A percentile compares a stretch with the other conserved stretches of the same genome.
These are phyloP conservation scores for Brachionus calyciflorus DNA, from an alignment of 1,140 invertebrate genomes.

Conservation along the genomic window DNA sequence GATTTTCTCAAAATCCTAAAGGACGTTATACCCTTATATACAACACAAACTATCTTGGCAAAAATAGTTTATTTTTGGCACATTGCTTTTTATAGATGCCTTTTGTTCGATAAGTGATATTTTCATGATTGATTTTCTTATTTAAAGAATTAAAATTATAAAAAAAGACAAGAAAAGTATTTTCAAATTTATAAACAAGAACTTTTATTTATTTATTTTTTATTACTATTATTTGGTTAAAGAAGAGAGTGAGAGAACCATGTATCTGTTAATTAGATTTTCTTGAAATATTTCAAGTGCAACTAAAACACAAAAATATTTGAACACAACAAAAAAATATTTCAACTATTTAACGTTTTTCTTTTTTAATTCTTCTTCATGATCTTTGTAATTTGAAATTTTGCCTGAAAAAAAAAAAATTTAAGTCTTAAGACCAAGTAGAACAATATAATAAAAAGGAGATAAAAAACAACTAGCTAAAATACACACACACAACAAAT, in stretches of 20 bases:
- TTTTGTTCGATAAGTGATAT: constrained; percentile 9
- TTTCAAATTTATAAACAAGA: no score
- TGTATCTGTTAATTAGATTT: constrained; percentile 17
- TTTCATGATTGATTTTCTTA: neutral
- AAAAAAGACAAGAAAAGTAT: no score
- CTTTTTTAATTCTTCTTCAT: neutral
- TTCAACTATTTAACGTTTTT: constrained; percentile 38
- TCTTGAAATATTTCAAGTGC: constrained; percentile 39
- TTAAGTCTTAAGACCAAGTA: constrained; percentile 25
- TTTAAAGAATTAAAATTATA: no score
- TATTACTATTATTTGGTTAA: no score
- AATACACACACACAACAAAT: neutral
- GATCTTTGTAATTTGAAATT: constrained; percentile 31
- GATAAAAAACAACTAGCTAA: constrained; percentile 19
- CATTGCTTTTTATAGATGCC: neutral
- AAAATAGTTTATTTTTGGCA: neutral
- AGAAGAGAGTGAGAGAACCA: neutral
- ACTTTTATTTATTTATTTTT: neutral
- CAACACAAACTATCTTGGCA: no score
- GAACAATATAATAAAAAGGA: constrained; percentile 5
- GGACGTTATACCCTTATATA: no score
- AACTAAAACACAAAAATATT: neutral
- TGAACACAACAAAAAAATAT: neutral
- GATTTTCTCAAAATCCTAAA: no score
- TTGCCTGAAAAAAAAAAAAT: no score